A percentile compares a stretch with the other conserved stretches of the same genome.
Conservation (phyloP, 2,797 vertebrate species). For the Myripristis jacobus region DNA sequence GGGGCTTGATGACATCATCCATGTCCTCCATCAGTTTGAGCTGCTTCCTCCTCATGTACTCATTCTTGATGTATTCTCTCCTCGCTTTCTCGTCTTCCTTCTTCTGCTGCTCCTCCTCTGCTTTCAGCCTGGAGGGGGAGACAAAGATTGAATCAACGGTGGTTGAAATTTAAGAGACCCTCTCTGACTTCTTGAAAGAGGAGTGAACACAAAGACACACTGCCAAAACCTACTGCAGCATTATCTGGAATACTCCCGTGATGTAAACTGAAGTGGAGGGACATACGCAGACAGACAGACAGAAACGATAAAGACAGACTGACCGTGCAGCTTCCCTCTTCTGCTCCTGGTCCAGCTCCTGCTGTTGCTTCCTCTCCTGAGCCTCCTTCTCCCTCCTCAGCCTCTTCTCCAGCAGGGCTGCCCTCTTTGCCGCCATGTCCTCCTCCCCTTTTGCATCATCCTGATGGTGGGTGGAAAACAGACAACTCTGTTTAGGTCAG, state of each 20-base stretch:
- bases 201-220: not conserved
- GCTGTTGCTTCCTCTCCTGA: conserved; percentile 90
- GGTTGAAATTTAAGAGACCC: not conserved
- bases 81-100: conserved; percentile 93
- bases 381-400: conserved; percentile 92
- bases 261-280: not conserved
- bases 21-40: conserved; percentile 96
- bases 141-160: not conserved
- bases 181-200: no score
- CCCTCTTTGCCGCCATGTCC: conserved; percentile 94
- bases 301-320: conserved; percentile 19
- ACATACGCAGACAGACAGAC: not conserved
- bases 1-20: conserved; percentile 92
- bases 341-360: conserved; percentile 92
- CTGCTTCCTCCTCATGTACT: conserved; percentile 94
- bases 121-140: conserved; percentile 85
- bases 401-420: conserved; percentile 94
- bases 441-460: conserved; percentile 95
- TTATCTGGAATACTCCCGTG: not conserved
- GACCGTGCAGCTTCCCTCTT: conserved; percentile 92
- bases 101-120: conserved; percentile 94
- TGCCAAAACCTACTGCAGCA: not conserved
- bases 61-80: conserved; percentile 93
- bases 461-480: conserved; percentile 71
- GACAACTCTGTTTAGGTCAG: not conserved